Base-by-base conservation (phyloP, 2,113 vertebrate species). In the Plotosus lineatus region DNA sequence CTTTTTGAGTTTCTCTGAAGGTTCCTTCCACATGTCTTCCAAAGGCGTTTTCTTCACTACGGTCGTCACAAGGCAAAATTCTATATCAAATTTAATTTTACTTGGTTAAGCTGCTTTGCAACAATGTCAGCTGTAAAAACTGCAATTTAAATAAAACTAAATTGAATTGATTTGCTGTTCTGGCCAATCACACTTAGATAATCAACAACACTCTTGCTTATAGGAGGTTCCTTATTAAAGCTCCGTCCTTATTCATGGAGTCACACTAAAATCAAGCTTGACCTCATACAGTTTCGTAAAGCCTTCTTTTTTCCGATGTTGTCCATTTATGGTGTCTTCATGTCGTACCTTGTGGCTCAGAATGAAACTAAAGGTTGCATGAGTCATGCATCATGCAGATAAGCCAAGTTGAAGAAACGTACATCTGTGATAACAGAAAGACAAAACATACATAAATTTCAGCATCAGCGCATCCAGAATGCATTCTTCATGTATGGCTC, bases 361-460 rank as follows among this genome's bases (percentile, higher is more conserved):
- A 46, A 46, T 42, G 38, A 68, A 68, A 68, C 40, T 26, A 6
- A 46, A 69, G n/a, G 12, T 46, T 44, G 31, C 36, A 15, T 79
- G 61, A 50, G 5, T 71, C 53, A 76, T 15, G 40, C 15, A 71
- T 46, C 78, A 61, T 42, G 19, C 12, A 1, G 40, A 4, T 53
- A 63, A n/a, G 10, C 31, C n/a, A 61, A 10, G 53, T 46, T n/a
- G 58, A 63, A 9, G 12, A 40, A 51, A 56, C 56, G 14, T 12
- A n/a, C 26, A 36, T 51, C 15, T 73, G 31, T 33, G 46, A 63
- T 56, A 78, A 33, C 55, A 23, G 31, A 26, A 40, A 78, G 69
- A 79, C 82, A 58, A 79, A 79, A 82, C 79, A 46, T 44, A 78
- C 78, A 44, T 2, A 42, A 66, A 26, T 23, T n/a, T 66, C 11